Evolutionary conservation across 2,888 invertebrate species (phyloP), one percentile per base, ranked within the genome.

Genomic region (Lordiphosa andalusiaca): DNA sequence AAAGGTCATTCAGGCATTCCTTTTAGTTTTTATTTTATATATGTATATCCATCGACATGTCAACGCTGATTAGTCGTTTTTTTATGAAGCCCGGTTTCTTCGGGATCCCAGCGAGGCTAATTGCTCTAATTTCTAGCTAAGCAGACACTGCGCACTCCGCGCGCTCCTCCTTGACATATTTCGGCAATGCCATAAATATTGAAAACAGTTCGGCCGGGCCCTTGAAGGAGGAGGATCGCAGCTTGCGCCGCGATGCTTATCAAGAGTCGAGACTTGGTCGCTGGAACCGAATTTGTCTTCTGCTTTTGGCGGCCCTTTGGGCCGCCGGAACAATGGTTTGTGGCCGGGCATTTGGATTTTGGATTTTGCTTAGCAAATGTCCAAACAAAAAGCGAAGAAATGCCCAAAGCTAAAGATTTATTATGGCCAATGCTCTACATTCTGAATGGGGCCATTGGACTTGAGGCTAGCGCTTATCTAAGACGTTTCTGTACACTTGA

Each of bases 81-180:
- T 68, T 66, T 67, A 68, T 58, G 65, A 57, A 58, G 36, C 57
- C 30, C 1, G 30, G 30, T 4, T 54, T 50, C 53, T 57, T 38
- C 64, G 57, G 71, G 59, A 65, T 40, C 41, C 30, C 30, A 30
- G 10, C 30, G 36, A 56, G 68, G 68, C 84, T 80, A 80, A 81
- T 80, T 80, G 80, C 84, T 81, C 84, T 74, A 82, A 77, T 81
- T 80, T 80, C 82, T 51, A 72, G 74, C 62, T 81, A 81, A 84
- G 66, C 53, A 47, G 54, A 21, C 47, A 57, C 25, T 40, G 19
- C 38, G 16, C 41, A 30, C 37, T 44, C 48, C 46, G 52, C 60
- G 53, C 53, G 40, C 36, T 41, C 21, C 6, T 47, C 44, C 33
- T 63, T 67, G 61, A 55, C 58, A 56, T 42, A 41, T 56, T 53